These are phyloP conservation scores for Porites australiensis DNA, from an alignment of 64 coral and sea anemone species.

Conservation along the genomic window DNA sequence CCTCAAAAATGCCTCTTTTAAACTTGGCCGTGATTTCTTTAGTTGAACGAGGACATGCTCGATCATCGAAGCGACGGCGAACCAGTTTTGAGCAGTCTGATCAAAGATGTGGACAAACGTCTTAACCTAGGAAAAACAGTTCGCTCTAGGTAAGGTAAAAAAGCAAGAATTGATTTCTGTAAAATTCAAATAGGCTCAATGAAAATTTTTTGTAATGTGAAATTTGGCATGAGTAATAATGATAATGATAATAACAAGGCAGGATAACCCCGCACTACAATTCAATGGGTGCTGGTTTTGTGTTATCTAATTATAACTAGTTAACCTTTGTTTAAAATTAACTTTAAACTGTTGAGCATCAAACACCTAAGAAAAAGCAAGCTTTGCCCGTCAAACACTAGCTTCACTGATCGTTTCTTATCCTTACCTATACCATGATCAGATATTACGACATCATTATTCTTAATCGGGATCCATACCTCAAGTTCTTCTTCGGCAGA, in stretches of 20 bases:
- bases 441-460: not conserved
- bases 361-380: too few species aligned
- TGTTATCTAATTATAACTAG: too few species aligned
- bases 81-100: not conserved
- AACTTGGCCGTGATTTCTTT: not conserved
- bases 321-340: too few species aligned
- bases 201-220: too few species aligned
- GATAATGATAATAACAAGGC: too few species aligned
- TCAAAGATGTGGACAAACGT: not conserved
- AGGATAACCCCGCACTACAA: too few species aligned
- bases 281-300: too few species aligned
- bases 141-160: too few species aligned
- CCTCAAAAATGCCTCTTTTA: slow-evolving; percentile 42
- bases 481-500: slow-evolving; percentile 34
- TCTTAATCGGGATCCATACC: slow-evolving; percentile 22
- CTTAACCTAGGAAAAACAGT: not conserved
- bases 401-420: too few species aligned
- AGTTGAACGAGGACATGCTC: not conserved
- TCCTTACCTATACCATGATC: not conserved
- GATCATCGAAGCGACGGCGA: not conserved
- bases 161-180: not conserved
- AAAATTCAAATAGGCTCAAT: not conserved
- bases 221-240: too few species aligned
- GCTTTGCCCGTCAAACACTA: too few species aligned
- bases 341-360: too few species aligned